Base-by-base conservation (phyloP, 1,140 invertebrate species). In the Nymphalis io region DNA sequence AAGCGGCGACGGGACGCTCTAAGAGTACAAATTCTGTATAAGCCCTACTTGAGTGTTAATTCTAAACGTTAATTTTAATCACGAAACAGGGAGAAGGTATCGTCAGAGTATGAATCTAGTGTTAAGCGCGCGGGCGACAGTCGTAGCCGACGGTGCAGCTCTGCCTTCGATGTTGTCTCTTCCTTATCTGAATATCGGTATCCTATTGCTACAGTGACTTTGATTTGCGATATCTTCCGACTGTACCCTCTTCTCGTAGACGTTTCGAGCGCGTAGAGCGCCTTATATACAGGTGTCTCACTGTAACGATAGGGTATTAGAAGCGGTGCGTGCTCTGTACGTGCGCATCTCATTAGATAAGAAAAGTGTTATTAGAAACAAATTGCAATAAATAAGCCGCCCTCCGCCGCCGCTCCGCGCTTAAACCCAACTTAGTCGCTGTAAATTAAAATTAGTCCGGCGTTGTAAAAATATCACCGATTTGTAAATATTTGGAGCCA, bases 21-120 rank as follows among this genome's bases (percentile, higher is more conserved):
- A 88, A 92, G 87, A 93, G 92, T 93, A 93, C 92, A 93, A 93
- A 92, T 92, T 92, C 89, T 91, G 85, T 93, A 89, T 92, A 93
- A 93, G 90, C 87, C 89, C 89, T 89, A 88, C 80, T 84, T 85
- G 83, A 85, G 78, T 89, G 82, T 88, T 87, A 88, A 84, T 87
- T 84, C 77, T 88, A 81, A 85, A 85, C 74, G 76, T 86, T 89
- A 85, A 88, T 85, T 85, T 84, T 86, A 88, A 88, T 85, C 82
- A 83, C 81, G 79, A 85, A 84, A 88, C 85, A 89, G 87, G 88
- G 87, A 89, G 78, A 84, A 74, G 76, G 76, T 84, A 83, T 79
- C 76, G 81, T 85, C 80, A 73, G 64, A 80, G 79, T 78, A 80
- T 73, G 73, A 76, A 63, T 68, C 46, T 79, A 79, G 77, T 78